A percentile compares a stretch with the other conserved stretches of the same genome.
Evolutionary conservation across 2,113 vertebrate species (phyloP).

Genomic region (Psittacula cyanocephala): DNA sequence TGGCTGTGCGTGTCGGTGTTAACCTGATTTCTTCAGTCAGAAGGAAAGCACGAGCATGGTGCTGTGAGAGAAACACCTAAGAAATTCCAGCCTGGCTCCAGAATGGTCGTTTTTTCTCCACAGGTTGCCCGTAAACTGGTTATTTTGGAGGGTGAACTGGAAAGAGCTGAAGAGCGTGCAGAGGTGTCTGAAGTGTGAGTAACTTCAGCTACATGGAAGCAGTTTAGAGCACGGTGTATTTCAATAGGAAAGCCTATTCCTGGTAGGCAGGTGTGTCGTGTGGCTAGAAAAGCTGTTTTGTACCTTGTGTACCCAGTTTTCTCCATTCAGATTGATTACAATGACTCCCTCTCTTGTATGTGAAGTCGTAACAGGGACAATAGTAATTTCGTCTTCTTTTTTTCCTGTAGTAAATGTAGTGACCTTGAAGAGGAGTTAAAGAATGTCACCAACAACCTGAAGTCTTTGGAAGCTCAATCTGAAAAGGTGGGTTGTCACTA

Average conservation of each 20-base stretch:
- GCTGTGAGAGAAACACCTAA: not conserved
- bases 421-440: constrained; percentile 96
- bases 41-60: rapidly evolving
- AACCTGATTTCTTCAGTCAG: not conserved
- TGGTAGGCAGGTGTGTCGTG: not conserved
- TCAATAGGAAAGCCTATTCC: not conserved
- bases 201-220: not conserved
- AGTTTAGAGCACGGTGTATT: not conserved
- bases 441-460: constrained; percentile 98
- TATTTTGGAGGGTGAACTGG: constrained; percentile 92
- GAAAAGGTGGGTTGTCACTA: constrained; percentile 83
- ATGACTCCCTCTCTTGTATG: not conserved
- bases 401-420: constrained; percentile 82
- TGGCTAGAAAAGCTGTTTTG: not conserved
- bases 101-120: not conserved
- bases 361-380: not conserved
- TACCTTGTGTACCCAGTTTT: rapidly evolving
- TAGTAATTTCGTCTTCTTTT: not conserved
- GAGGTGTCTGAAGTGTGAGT: constrained; percentile 95
- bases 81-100: not conserved
- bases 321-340: not conserved
- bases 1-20: rapidly evolving
- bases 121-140: constrained; percentile 98
- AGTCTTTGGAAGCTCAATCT: constrained; percentile 96
- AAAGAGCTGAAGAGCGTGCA: constrained; percentile 93